Evolutionary conservation across 1,140 invertebrate species (phyloP).

Genomic region (Coelopa frigida): DNA sequence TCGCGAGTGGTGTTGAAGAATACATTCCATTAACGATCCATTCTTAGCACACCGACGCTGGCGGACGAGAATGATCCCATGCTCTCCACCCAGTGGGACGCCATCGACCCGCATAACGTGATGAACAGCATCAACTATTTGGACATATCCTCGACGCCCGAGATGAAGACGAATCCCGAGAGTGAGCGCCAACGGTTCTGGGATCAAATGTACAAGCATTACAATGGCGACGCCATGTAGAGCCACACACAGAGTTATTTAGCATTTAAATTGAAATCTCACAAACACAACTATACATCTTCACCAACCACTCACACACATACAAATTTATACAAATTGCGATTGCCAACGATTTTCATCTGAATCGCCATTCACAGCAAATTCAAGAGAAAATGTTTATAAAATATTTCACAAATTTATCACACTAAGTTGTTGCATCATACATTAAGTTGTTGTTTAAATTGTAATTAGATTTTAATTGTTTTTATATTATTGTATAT

Average conservation of each 20-base stretch:
- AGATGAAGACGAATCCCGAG: conserved; percentile 47
- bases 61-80: conserved; percentile 44
- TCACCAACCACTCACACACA: too few relatives aligned
- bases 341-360: too few relatives aligned
- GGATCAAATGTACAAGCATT: conserved; percentile 54
- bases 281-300: background rate
- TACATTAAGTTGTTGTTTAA: too few relatives aligned
- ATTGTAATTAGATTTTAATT: too few relatives aligned
- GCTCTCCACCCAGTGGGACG: conserved; percentile 49
- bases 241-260: background rate
- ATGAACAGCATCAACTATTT: conserved; percentile 48
- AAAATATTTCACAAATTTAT: too few relatives aligned
- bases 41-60: conserved; percentile 51
- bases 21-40: conserved; percentile 5
- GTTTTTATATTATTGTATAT: conserved; percentile 6
- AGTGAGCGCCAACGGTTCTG: conserved; percentile 50
- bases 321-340: too few relatives aligned
- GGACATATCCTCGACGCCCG: conserved; percentile 49
- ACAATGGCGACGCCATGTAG: conserved; percentile 40
- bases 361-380: background rate
- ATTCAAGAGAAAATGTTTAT: background rate
- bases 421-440: too few relatives aligned
- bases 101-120: conserved; percentile 45
- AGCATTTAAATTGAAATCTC: background rate
- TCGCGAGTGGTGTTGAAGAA: too few relatives aligned